Base-by-base conservation (phyloP, 2,888 invertebrate genomes). In the Colostygia pectinataria region DNA sequence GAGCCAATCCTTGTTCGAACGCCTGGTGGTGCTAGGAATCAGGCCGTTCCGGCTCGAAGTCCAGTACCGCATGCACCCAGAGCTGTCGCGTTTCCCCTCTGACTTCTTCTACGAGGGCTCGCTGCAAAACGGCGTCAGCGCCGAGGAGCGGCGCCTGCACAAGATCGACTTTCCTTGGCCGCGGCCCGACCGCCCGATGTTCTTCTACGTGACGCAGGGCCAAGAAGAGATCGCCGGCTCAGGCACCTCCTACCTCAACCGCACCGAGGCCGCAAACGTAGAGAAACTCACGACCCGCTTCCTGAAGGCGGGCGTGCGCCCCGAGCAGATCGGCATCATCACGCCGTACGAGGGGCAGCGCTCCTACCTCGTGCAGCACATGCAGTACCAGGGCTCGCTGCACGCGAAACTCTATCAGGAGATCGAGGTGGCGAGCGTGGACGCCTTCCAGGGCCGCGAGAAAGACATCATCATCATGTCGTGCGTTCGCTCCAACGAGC, bases 41-140 rank as follows among this genome's bases (percentile, higher is more conserved):
- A 92, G 99, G 15, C 99, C 99, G 0, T 98, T 99, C 83, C 94
- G 99, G 0, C 92, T 99, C 28, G 99, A 99, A 80, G 98, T 98
- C 0, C 99, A 99, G 76, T 99, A 99, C 80, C 94, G 99, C 39
- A 99, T 99, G 99, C 99, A 99, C 76, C 99, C 99, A 0, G 98
- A 98, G 70, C 91, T 99, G 5, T 98, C 98, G 0, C 94, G 98
- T 48, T 99, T 99, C 79, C 99, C 99, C 0, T 99, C 99, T 0
- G 99, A 99, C 83, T 99, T 99, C 88, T 99, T 99, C 87, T 99
- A 99, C 74, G 99, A 99, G 77, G 99, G 99, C 0, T 98, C 98
- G 2, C 91, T 99, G 37, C 99, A 99, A 79, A 99, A 99, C 80
- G 99, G 99, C 1, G 99, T 99, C 1, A 98, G 98, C 65, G 97